Percentiles rank a stretch among this genome's conserved stretches.
Evolutionary conservation across 2,888 invertebrate species (phyloP).

Genomic region (Dorcus parallelipipedus): DNA sequence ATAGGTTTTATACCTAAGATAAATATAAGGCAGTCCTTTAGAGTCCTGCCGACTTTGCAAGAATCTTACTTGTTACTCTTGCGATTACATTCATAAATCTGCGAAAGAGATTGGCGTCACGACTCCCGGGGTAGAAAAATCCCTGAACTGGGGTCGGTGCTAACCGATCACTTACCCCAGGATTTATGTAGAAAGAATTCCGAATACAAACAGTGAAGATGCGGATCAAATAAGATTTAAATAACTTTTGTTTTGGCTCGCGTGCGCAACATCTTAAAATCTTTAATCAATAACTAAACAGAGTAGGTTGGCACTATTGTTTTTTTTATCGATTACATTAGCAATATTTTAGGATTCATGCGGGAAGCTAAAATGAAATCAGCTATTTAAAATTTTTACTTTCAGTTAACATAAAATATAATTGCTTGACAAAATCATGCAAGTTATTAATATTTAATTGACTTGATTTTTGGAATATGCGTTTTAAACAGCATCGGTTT

Average conservation of each 20-base stretch:
- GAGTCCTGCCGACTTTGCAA: conserved; percentile 25
- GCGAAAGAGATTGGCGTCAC: conserved; percentile 44
- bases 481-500: no score
- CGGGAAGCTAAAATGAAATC: no score
- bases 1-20: conserved; percentile 4
- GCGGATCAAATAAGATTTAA: conserved; percentile 27
- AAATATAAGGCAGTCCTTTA: conserved; percentile 18
- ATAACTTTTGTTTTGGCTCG: not conserved
- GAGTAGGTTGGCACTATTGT: no score
- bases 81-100: conserved; percentile 51
- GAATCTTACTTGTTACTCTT: conserved; percentile 45
- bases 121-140: conserved; percentile 46
- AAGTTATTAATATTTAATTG: no score
- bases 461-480: no score
- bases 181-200: conserved; percentile 49
- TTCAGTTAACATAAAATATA: no score
- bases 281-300: no score
- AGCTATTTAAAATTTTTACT: no score
- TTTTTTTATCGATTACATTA: no score
- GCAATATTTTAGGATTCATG: no score
- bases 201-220: conserved; percentile 43
- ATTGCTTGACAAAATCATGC: no score
- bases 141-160: conserved; percentile 47
- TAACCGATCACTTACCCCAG: conserved; percentile 50
- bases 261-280: not conserved